Base-by-base conservation (phyloP, 2,113 vertebrate species). In the Pontoporia blainvillei region DNA sequence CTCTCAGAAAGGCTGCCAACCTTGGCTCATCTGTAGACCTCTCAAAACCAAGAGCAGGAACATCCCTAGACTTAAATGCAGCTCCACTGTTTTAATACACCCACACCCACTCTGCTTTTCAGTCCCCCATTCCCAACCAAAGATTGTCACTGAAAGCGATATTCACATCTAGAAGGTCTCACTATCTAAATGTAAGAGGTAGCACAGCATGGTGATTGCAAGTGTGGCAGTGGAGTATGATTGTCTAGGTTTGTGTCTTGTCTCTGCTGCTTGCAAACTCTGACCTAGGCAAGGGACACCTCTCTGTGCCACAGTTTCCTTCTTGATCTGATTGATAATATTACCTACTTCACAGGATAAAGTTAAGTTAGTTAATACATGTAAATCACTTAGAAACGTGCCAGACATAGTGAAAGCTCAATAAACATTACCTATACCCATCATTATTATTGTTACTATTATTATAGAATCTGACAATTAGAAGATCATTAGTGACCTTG, bases 401-500 rank as follows among this genome's bases (percentile, higher is more conserved):
- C 46, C 69, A 73, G 66, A 44, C 61, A 86, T 36, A 86, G 85
- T 75, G 71, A 95, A 81, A 25, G 18, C 59, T 96, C 67, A 86
- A 66, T 87, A 82, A 91, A 75, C 5, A 31, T 86, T 96, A 64
- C 20, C 67, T 72, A 15, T 10, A n/a, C 3, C 25, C 69, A 61
- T 86, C 13, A 78, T 76, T 66, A 86, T 39, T 86, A 59, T 36
- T 61, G 20, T 75, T 81, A 39, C 57, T 52, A 72, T 71, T 71
- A 76, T 91, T 54, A 75, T 23, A 83, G 36, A 81, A 69, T 44
- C 57, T 91, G 86, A 81, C n/a, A 46, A 72, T 66, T 59, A 76
- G 72, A 94, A 75, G 61, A 92, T 78, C 29, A 72, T 91, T 85
- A 79, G 20, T 93, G 86, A 59, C 61, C 54, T 86, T 83, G 20